phyloP scores from a whole-genome alignment of 2,797 vertebrate genomes.

The Phalanger gymnotis region DNA sequence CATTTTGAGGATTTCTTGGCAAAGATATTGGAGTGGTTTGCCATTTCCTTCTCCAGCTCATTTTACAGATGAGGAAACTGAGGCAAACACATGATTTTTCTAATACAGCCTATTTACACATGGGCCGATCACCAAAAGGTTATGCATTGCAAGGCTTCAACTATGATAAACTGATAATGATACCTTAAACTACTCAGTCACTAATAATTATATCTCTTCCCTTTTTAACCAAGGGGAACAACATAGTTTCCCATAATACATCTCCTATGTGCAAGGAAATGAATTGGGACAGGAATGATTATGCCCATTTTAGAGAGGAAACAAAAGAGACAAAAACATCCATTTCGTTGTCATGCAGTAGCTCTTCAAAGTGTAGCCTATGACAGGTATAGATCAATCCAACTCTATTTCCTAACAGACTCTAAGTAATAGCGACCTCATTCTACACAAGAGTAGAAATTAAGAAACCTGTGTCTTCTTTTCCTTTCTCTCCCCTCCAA shows the following conservation, averaged over 20 bases:
- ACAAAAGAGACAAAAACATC: conserved; percentile 14
- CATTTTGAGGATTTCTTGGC: not conserved
- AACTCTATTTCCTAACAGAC: not conserved
- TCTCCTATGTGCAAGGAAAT: conserved; percentile 19
- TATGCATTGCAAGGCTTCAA: not conserved
- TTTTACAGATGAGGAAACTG: not conserved
- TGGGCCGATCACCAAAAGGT: not conserved
- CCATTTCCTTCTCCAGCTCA: not conserved
- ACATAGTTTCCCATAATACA: not conserved
- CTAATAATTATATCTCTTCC: not conserved
- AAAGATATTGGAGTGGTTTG: not conserved
- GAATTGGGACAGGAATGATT: not conserved
- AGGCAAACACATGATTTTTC: not conserved
- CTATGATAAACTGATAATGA: not conserved
- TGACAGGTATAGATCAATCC: not conserved
- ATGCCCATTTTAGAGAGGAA: conserved; percentile 27
- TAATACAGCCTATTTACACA: conserved; percentile 39
- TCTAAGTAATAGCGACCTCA: conserved; percentile 11
- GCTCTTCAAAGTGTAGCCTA: not conserved
- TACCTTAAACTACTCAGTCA: not conserved
- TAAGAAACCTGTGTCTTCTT: conserved; percentile 5
- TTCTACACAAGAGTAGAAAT: conserved; percentile 21
- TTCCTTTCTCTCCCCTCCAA: conserved; percentile 33
- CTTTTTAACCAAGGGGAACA: not conserved
- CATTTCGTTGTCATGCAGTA: not conserved